Percentiles rank a stretch among this genome's conserved stretches.
Conservation (phyloP, 2,797 vertebrate genomes). For the Rhinoraja longicauda region DNA sequence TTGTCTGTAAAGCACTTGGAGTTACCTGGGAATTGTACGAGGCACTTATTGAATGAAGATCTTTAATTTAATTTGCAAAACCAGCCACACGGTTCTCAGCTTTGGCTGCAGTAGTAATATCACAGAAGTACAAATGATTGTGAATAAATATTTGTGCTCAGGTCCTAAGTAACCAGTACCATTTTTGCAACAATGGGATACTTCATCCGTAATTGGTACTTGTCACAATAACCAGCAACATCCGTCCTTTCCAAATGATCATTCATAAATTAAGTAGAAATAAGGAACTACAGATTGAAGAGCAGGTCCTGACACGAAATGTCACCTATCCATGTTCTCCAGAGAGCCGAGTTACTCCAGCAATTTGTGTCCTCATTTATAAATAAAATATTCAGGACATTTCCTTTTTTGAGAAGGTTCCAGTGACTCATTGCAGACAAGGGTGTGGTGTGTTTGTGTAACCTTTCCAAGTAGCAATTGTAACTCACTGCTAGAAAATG, state of each 20-base stretch:
- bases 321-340: too few relatives aligned
- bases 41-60: background rate
- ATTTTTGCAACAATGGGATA: background rate
- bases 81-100: background rate
- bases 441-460: background rate
- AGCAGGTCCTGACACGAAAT: too few relatives aligned
- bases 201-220: too few relatives aligned
- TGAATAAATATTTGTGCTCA: background rate
- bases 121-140: background rate
- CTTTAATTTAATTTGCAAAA: background rate
- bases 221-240: background rate
- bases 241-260: background rate
- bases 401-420: background rate
- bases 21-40: background rate
- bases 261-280: background rate
- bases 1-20: background rate
- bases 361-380: too few relatives aligned
- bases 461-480: background rate
- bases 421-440: conserved; percentile 1
- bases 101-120: background rate
- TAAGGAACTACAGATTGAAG: too few relatives aligned
- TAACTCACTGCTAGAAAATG: background rate
- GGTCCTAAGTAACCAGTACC: background rate
- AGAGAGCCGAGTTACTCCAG: too few relatives aligned
- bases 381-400: background rate